Evolutionary conservation across 2,113 vertebrate genomes (phyloP).

Genomic region (Sturnus vulgaris): DNA sequence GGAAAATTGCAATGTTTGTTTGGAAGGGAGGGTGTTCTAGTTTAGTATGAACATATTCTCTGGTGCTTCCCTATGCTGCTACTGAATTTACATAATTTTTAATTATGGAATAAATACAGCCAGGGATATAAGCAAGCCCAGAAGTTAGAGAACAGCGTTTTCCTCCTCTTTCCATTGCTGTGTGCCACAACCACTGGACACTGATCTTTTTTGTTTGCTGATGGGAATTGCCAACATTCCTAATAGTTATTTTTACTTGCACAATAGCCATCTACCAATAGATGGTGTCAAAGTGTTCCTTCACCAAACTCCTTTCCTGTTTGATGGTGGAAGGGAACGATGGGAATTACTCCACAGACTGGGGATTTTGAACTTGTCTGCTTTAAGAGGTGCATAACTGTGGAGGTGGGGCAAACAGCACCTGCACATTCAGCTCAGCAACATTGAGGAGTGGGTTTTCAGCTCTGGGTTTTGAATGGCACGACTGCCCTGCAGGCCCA

Average conservation of each 20-base stretch:
- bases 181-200: background rate
- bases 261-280: background rate
- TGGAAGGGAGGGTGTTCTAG: background rate
- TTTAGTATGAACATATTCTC: background rate
- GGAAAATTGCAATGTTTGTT: background rate
- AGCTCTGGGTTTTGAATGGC: background rate
- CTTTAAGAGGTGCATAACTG: background rate
- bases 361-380: background rate
- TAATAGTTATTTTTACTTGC: background rate
- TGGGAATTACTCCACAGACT: accelerated
- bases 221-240: background rate
- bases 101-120: background rate
- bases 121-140: background rate
- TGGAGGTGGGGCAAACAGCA: background rate
- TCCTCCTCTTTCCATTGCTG: background rate
- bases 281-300: background rate
- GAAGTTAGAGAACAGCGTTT: background rate
- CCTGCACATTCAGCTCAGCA: background rate
- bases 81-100: background rate
- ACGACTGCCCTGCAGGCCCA: accelerated
- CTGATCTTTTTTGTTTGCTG: background rate
- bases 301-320: background rate
- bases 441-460: background rate
- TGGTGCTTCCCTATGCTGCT: background rate
- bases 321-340: background rate